Percentiles rank a stretch among this genome's conserved stretches.
These are phyloP conservation scores for Eulimnadia texana DNA, from an alignment of 1,140 invertebrate genomes.

Conservation along the genomic window DNA sequence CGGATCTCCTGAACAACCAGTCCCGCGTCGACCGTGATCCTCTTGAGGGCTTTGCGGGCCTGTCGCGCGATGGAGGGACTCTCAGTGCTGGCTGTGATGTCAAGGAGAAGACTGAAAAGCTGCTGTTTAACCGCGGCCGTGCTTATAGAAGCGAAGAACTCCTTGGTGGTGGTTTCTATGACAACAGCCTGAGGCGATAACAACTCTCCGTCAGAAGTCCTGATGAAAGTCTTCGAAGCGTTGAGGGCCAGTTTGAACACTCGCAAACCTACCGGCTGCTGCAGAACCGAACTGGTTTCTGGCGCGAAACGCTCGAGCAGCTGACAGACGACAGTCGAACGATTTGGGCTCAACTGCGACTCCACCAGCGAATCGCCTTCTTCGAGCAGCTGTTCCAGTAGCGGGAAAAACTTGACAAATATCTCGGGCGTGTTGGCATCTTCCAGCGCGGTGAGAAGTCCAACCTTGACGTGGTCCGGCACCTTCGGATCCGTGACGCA, in stretches of 20 bases:
- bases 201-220: conserved; percentile 6
- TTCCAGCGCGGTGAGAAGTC: conserved; percentile 6
- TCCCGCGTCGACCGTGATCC: conserved; percentile 46
- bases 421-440: background rate
- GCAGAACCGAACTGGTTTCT: background rate
- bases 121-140: conserved; percentile 23
- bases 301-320: conserved; percentile 9
- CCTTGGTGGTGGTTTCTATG: conserved; percentile 21
- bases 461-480: conserved; percentile 4
- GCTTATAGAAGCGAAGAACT: conserved; percentile 26
- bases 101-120: conserved; percentile 29
- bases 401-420: background rate
- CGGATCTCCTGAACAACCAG: conserved; percentile 28
- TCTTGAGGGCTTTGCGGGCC: conserved; percentile 48
- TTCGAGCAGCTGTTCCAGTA: background rate
- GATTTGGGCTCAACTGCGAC: background rate
- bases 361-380: background rate
- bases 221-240: background rate
- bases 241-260: conserved; percentile 4
- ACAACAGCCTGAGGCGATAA: conserved; percentile 12
- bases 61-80: conserved; percentile 17
- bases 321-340: background rate
- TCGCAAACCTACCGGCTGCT: background rate
- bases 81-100: conserved; percentile 23
- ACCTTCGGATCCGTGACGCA: background rate